Evolutionary conservation across 1,140 invertebrate genomes (phyloP).

Genomic region (Drosophila melanogaster): DNA sequence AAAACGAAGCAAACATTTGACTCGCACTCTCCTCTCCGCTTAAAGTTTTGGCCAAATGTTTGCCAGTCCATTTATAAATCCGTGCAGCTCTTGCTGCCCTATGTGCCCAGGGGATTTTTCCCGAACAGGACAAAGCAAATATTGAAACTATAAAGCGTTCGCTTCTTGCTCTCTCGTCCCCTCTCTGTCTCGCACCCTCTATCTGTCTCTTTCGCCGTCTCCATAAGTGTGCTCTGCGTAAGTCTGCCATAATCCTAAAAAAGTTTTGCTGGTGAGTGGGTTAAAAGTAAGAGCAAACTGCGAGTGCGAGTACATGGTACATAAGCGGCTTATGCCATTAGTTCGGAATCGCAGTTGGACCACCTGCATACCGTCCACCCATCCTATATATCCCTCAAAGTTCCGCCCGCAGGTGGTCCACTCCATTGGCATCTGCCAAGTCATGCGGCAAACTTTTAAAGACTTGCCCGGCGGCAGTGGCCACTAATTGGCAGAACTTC

Average conservation of each 20-base stretch:
- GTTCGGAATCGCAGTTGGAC: conserved; percentile 42
- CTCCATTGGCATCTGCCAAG: conserved; percentile 35
- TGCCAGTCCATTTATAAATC: conserved; percentile 63
- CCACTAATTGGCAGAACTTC: conserved; percentile 48
- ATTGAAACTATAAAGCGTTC: conserved; percentile 65
- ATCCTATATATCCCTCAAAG: conserved; percentile 9
- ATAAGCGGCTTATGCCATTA: conserved; percentile 74
- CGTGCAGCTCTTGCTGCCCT: conserved; percentile 50
- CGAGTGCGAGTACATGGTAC: conserved; percentile 47
- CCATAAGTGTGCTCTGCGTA: conserved; percentile 16
- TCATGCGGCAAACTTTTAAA: conserved; percentile 45
- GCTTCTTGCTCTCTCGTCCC: conserved; percentile 9
- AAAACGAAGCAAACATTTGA: conserved; percentile 15
- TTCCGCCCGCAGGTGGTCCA: conserved; percentile 13
- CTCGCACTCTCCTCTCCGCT: neutral
- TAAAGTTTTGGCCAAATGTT: conserved; percentile 46
- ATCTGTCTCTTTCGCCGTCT: neutral
- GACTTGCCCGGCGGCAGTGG: conserved; percentile 11
- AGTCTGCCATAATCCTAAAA: conserved; percentile 69
- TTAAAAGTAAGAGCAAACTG: conserved; percentile 70
- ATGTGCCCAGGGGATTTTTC: conserved; percentile 54
- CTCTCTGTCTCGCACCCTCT: neutral
- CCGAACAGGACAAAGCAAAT: conserved; percentile 59
- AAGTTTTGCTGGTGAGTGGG: conserved; percentile 59
- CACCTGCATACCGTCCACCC: conserved; percentile 26